Evolutionary conservation across 2,113 vertebrate genomes (phyloP).

Genomic region (Pogonocichla stellata): DNA sequence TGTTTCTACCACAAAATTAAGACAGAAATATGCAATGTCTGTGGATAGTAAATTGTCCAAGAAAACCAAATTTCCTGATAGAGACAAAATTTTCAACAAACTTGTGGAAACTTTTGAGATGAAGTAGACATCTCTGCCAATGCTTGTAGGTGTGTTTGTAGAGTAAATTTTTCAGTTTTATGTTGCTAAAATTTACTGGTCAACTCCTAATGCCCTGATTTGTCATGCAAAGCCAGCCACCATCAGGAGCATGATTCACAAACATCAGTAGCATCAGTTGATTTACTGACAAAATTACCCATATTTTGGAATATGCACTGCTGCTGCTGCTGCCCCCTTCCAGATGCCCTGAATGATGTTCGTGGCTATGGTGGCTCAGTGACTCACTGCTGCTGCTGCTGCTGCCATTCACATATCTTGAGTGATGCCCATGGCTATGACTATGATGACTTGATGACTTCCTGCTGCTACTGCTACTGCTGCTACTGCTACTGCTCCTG

Average conservation of each 20-base stretch:
- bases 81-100: background rate
- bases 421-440: background rate
- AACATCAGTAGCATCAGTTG: background rate
- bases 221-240: background rate
- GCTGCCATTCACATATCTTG: background rate
- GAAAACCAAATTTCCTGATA: background rate
- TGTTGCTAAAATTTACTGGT: background rate
- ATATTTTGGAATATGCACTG: background rate
- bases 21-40: background rate
- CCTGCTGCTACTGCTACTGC: background rate
- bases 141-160: background rate
- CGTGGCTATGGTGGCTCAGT: background rate
- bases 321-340: background rate
- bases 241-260: background rate
- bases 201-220: background rate
- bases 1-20: background rate
- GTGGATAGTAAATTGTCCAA: background rate
- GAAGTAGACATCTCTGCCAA: background rate
- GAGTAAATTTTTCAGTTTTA: background rate
- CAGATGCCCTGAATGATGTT: background rate
- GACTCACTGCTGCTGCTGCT: background rate
- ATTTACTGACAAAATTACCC: constrained; percentile 37
- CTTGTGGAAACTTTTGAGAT: background rate
- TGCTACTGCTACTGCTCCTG: rapidly evolving
- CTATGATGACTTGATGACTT: background rate